phyloP scores from a whole-genome alignment of 2,797 vertebrate genomes.

The Lepilemur ruficaudatus region DNA sequence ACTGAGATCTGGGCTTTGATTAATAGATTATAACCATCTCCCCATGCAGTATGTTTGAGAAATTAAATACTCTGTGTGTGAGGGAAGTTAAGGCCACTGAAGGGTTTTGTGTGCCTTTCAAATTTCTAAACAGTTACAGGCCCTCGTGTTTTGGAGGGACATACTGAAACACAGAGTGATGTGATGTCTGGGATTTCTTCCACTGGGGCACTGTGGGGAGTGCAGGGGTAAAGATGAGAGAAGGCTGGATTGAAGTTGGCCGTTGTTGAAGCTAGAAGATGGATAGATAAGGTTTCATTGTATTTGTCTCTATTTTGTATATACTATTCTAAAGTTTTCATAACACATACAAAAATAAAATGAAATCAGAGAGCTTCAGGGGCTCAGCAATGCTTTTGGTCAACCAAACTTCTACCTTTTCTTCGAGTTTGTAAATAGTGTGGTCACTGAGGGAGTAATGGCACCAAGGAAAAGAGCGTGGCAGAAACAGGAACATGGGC shows the following conservation, averaged over 20 bases:
- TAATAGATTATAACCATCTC: background rate
- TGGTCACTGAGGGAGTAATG: background rate
- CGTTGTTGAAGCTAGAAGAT: background rate
- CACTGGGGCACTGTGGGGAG: background rate
- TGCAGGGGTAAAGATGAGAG: background rate
- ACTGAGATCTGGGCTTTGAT: constrained; percentile 52
- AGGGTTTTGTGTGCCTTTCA: background rate
- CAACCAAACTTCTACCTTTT: background rate
- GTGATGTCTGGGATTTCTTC: background rate
- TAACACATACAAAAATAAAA: background rate
- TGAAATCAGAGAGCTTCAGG: background rate
- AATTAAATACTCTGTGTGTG: background rate
- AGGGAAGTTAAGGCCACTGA: background rate
- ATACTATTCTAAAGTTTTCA: background rate
- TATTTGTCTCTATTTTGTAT: background rate
- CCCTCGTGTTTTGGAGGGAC: background rate
- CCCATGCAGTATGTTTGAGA: background rate
- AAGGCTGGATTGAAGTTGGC: background rate
- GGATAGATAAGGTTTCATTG: background rate
- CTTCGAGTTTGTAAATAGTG: background rate
- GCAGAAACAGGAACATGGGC: background rate
- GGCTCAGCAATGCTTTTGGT: background rate
- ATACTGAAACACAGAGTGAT: background rate
- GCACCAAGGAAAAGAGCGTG: background rate
- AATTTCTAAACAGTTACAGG: background rate